Evolutionary conservation across 2,113 vertebrate species (phyloP), one percentile per base, ranked within the genome.

Genomic region (Pelodiscus sinensis): DNA sequence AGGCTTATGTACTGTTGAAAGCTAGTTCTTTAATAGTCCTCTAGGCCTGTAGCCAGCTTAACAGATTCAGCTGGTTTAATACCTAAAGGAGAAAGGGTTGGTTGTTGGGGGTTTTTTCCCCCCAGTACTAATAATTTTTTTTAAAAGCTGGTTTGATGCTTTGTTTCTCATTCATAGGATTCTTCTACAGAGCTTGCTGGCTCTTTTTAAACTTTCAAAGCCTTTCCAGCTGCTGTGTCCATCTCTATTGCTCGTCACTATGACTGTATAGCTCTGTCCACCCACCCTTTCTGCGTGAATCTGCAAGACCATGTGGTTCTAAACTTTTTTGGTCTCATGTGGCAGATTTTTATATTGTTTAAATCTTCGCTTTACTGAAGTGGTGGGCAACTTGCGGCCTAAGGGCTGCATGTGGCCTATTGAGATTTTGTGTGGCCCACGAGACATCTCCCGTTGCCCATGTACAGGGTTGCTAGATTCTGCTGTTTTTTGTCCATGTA

Each of bases 261-360:
- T 27, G 24, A 44, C 22, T 25, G 35, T 22, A 24, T 73, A 9
- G 5, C 14, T 38, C 16, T 18, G 3, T 5, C 14, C 6, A 12
- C 11, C 60, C 60, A 2, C 68, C 2, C 2, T 11, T 77, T 77
- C 35, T 77, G 11, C 50, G 73, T 50, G 38, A 50, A 15, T 44
- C 38, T 77, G 22, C 73, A 77, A 27, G 24, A 77, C 73, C 35
- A 25, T 25, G 13, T 25, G 44, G 6, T 44, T 14, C 31, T 0
- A 0, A 31, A 1, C 54, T 58, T 52, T 22, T 1, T 35, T 18
- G 1, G 0, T 60, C 0, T 0, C 57, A 12, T 86, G 75, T 85
- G 31, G 12, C 38, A 1, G 14, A 62, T 27, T 50, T 86, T 77
- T 35, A 4, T 0, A 3, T 58, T 89, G 78, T 31, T 79, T 84